Evolutionary conservation across 2,888 invertebrate species (phyloP), one percentile per base, ranked within the genome.

Genomic region (Stegana nigrithorax): DNA sequence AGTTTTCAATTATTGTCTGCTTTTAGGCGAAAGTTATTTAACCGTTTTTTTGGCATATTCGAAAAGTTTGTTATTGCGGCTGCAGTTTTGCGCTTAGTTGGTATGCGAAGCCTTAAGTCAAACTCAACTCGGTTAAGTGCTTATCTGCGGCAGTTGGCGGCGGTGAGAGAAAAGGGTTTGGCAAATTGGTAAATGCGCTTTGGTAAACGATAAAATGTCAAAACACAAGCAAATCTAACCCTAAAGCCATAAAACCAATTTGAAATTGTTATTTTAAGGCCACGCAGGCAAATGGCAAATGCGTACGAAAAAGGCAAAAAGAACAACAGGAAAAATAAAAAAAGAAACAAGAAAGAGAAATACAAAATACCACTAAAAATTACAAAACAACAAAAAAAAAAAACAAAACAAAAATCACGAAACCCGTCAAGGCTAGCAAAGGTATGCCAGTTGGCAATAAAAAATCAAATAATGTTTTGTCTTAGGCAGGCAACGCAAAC

Each of bases 241-340:
- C 68, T 64, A 62, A 73, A 75, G 75, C 74, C 70, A 80, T 80
- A 76, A 76, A 76, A 80, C 78, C 80, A 80, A 80, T 76, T 76
- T 78, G 72, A 78, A 76, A 76, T 76, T 76, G 75, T 76, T 76
- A 76, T 76, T 76, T 80, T 78, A 75, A 78, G n/a, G n/a, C n/a
- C n/a, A 70, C 71, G 78, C 71, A 69, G 64, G 73, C 57, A 67
- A 66, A 67, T 68, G 66, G 67, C 59, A 59, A 65, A 60, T 59
- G 47, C n/a, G n/a, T n/a, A n/a, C n/a, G n/a, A n/a, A n/a, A n/a
- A n/a, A n/a, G n/a, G n/a, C 57, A 63, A 56, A 44, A 68, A 59
- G 55, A 25, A 59, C 21, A 17, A 27, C 10, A 26, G 10, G 1
- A n/a, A 27, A 5, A 7, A 25, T 25, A 8, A n/a, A n/a, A n/a